phyloP scores from a whole-genome alignment of 1,140 invertebrate genomes.

The Acromyrmex echinatior region DNA sequence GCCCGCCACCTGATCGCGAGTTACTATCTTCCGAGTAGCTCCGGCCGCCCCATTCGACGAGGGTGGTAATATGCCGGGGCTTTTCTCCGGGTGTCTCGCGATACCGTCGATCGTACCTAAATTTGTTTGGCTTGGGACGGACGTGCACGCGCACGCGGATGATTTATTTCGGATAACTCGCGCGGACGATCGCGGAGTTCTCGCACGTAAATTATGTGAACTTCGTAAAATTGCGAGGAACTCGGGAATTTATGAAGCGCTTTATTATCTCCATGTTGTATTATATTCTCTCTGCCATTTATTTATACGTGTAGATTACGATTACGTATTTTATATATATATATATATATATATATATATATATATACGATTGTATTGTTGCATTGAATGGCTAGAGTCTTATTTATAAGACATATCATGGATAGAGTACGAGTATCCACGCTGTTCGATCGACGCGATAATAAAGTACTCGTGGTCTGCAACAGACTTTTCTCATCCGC shows the following conservation, averaged over 20 bases:
- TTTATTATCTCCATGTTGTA: slow-evolving; percentile 49
- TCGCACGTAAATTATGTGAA: slow-evolving; percentile 61
- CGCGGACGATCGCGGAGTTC: slow-evolving; percentile 52
- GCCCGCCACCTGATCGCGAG: slow-evolving; percentile 85
- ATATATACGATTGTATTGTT: not conserved
- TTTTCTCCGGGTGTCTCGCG: slow-evolving; percentile 64
- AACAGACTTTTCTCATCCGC: not conserved
- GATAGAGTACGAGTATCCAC: not conserved
- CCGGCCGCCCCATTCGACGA: slow-evolving; percentile 48
- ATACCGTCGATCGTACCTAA: slow-evolving; percentile 64
- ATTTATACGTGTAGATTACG: not conserved
- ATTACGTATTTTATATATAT: not conserved
- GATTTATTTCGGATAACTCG: slow-evolving; percentile 60
- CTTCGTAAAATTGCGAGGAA: slow-evolving; percentile 58
- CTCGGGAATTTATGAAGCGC: slow-evolving; percentile 56
- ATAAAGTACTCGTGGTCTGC: not conserved
- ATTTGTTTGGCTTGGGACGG: slow-evolving; percentile 61
- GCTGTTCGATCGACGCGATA: not conserved
- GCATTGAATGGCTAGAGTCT: not conserved
- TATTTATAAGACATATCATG: not conserved
- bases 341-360: too few relatives aligned
- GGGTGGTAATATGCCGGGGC: slow-evolving; percentile 61
- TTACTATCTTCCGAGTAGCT: slow-evolving; percentile 79
- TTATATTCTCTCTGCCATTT: slow-evolving; percentile 27
- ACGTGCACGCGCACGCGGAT: slow-evolving; percentile 57